Evolutionary conservation across 35 echinoderm and acorn worm genomes (phyloP), one percentile per base, ranked within the genome.

Genomic region (Heliocidaris erythrogramma): DNA sequence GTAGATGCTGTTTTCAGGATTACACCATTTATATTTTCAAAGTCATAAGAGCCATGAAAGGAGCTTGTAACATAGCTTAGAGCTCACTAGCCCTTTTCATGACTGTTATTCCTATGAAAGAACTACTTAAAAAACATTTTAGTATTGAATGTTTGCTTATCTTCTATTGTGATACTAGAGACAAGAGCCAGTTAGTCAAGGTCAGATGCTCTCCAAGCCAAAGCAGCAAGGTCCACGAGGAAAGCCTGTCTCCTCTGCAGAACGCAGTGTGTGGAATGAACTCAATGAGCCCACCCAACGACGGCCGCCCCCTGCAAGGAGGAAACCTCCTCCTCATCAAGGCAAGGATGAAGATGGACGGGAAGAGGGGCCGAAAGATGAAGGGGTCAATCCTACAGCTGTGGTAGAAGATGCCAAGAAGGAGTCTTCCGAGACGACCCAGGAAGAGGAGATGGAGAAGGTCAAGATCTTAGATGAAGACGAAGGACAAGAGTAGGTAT

Each of bases 151-250:
- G 27, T 14, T 16, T 35, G 29, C 21, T 49, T 85, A 8, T 59
- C 11, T 30, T 69, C 90, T 49, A 9, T 48, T 30, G 8, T 49
- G 32, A 47, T 32, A 27, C 13, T 48, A 86, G 32, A 48, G 52
- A 21, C 30, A 71, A 31, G 93, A 94, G 21, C 91, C 59, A 17
- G 27, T 94, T 29, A 94, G 14, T 89, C 92, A 85, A 88, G 93
- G 59, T 47, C 95, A 96, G 48, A 94, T 96, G 95, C 85, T 96
- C 13, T 96, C 95, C 24, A 96, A 53, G 59, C 92, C 95, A 94
- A 96, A 94, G 85, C 91, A 85, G 13, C 49, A 32, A 5, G 29
- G 49, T 30, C 48, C 31, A 30, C 10, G 48, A 48, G 91, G 91
- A 24, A 48, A 48, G 27, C 31, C 31, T 32, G 87, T 48, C 31